phyloP scores from a whole-genome alignment of 2,113 vertebrate genomes.

The Narcine bancroftii region DNA sequence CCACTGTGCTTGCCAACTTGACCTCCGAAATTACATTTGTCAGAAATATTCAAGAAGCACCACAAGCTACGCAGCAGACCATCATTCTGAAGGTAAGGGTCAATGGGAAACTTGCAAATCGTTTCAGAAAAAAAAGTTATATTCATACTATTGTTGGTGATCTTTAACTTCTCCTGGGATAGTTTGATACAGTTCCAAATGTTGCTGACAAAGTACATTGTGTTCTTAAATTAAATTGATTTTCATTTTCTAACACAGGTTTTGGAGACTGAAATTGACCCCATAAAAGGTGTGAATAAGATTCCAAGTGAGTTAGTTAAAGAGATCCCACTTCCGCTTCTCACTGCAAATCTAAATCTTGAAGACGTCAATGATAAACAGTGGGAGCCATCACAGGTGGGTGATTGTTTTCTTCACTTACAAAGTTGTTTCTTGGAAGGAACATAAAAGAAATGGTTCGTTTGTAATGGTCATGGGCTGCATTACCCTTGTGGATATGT shows the following conservation, averaged over 20 bases:
- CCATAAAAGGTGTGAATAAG: background rate
- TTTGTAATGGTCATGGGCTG: background rate
- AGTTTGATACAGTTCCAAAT: background rate
- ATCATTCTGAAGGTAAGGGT: slow-evolving; percentile 39
- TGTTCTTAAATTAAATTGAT: background rate
- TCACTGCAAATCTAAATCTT: background rate
- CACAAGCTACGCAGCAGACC: slow-evolving; percentile 19
- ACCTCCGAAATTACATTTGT: slow-evolving; percentile 23
- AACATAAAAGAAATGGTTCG: background rate
- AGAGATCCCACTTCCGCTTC: background rate
- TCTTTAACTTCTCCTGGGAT: background rate
- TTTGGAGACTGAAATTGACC: slow-evolving; percentile 9
- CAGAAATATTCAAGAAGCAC: slow-evolving; percentile 18
- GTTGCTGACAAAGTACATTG: background rate
- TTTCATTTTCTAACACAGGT: background rate
- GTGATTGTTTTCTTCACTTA: background rate
- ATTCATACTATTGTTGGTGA: background rate
- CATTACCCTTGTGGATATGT: background rate
- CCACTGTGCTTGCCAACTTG: background rate
- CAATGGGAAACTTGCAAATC: background rate
- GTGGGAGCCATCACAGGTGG: background rate
- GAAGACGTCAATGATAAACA: slow-evolving; percentile 22
- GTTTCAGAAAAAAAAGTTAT: background rate
- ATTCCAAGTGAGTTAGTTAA: background rate
- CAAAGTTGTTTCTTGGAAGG: background rate